phyloP scores from a whole-genome alignment of 2,888 invertebrate species.

The Eucera pruinosa region DNA sequence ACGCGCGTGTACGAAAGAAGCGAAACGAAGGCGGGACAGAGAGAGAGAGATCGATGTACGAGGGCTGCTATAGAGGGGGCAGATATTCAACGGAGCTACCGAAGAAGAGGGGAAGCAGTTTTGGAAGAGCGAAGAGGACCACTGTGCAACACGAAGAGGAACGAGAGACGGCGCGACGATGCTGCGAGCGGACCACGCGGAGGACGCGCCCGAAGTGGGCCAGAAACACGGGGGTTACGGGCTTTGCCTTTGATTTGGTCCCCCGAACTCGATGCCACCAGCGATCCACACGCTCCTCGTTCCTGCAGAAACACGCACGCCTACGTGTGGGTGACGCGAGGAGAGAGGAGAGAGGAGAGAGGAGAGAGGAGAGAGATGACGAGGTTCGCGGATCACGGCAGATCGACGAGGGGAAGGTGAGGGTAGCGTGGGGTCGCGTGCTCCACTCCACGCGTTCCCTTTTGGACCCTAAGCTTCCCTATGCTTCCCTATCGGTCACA shows the following conservation, averaged over 20 bases:
- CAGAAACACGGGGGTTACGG: constrained; percentile 75
- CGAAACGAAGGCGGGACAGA: constrained; percentile 44
- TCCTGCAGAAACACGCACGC: constrained; percentile 46
- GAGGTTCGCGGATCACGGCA: too few species aligned
- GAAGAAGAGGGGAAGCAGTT: constrained; percentile 16
- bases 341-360: constrained; percentile 10
- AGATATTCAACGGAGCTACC: too few species aligned
- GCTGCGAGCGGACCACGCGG: constrained; percentile 78
- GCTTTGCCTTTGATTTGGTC: constrained; percentile 73
- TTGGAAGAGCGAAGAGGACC: neutral
- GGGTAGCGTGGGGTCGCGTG: constrained; percentile 76
- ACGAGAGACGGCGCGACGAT: constrained; percentile 19
- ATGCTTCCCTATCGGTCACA: constrained; percentile 48
- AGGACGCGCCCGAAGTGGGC: constrained; percentile 74
- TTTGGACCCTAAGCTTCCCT: constrained; percentile 64
- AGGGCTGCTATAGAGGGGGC: constrained; percentile 8
- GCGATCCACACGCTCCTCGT: constrained; percentile 50
- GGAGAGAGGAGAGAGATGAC: constrained; percentile 37
- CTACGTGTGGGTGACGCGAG: constrained; percentile 34
- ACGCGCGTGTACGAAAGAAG: constrained; percentile 33
- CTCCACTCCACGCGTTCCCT: constrained; percentile 65
- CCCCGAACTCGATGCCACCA: constrained; percentile 61
- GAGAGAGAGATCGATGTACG: constrained; percentile 52
- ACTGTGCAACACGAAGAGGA: neutral
- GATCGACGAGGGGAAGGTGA: too few species aligned